Evolutionary conservation across 2,113 vertebrate species (phyloP).

Genomic region (Numenius arquata): DNA sequence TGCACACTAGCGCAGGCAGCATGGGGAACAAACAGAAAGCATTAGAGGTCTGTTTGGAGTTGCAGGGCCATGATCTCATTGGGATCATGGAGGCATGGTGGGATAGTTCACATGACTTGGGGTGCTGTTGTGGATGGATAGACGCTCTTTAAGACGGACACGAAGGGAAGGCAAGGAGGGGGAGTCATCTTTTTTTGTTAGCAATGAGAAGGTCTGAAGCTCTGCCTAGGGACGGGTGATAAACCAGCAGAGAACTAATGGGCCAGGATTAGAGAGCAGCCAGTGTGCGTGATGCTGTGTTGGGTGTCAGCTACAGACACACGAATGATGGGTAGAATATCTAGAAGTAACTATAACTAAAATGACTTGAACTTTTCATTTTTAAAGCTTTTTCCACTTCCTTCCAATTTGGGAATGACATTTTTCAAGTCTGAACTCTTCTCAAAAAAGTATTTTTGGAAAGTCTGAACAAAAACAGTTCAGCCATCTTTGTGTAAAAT

Average conservation of each 20-base stretch:
- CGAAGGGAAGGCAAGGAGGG: rapidly evolving
- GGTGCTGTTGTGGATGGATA: neutral
- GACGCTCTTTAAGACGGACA: neutral
- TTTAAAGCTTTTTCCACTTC: constrained; percentile 24
- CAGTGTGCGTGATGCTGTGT: neutral
- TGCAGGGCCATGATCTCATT: neutral
- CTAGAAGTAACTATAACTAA: constrained; percentile 17
- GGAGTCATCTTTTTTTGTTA: neutral
- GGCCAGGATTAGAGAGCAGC: neutral
- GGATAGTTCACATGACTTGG: neutral
- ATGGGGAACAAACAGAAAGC: neutral
- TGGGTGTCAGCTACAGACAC: neutral
- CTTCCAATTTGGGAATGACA: constrained; percentile 46
- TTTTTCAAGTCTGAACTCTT: constrained; percentile 15
- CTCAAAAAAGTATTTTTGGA: constrained; percentile 49
- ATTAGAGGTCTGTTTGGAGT: neutral
- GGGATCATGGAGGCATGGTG: neutral
- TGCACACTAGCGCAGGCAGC: too few species aligned
- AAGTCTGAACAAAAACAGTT: constrained; percentile 39
- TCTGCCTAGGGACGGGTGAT: neutral
- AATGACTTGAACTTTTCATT: constrained; percentile 36
- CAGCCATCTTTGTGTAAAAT: constrained; percentile 4
- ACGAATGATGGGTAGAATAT: neutral
- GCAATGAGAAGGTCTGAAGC: neutral
- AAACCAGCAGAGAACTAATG: neutral